A percentile compares a stretch with the other conserved stretches of the same genome.
These are phyloP conservation scores for Eupelmus urozonus DNA, from an alignment of 2,888 invertebrate species.

Conservation along the genomic window DNA sequence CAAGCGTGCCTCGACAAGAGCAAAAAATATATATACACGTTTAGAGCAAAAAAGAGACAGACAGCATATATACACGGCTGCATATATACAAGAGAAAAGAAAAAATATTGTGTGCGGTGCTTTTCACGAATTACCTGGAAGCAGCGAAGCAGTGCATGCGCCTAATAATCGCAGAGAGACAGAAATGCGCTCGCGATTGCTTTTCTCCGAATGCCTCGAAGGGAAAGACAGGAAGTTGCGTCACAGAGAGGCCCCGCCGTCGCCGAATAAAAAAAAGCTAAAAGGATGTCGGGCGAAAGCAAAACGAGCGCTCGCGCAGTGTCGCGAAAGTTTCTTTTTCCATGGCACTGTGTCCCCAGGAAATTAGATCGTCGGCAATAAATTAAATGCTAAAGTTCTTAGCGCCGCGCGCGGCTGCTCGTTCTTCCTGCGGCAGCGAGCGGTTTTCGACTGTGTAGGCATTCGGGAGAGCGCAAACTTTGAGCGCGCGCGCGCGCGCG, in stretches of 20 bases:
- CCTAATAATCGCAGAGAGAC: conserved; percentile 28
- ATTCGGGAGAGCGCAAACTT: conserved; percentile 63
- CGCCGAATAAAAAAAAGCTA: conserved; percentile 20
- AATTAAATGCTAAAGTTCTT: conserved; percentile 68
- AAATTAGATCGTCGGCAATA: conserved; percentile 67
- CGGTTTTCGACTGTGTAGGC: conserved; percentile 1
- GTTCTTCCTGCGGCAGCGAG: background rate
- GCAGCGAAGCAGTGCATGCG: background rate
- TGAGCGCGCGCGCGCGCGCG: too few species aligned
- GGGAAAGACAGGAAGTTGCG: conserved; percentile 34
- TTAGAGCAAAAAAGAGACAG: conserved; percentile 3
- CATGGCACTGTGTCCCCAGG: conserved; percentile 56
- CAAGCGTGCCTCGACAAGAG: background rate
- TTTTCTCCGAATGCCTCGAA: conserved; percentile 31
- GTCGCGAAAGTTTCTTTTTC: conserved; percentile 31
- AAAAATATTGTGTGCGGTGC: background rate
- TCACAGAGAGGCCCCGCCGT: conserved; percentile 1
- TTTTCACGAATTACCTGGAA: conserved; percentile 5
- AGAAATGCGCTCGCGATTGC: conserved; percentile 14
- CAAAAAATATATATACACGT: conserved; percentile 8
- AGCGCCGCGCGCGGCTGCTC: background rate
- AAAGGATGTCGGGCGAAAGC: conserved; percentile 2
- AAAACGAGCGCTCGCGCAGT: conserved; percentile 15
- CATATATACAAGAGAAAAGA: background rate
- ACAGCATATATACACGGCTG: background rate